Conservation (phyloP, 2,113 vertebrate genomes). For the Terrapene triunguis region DNA sequence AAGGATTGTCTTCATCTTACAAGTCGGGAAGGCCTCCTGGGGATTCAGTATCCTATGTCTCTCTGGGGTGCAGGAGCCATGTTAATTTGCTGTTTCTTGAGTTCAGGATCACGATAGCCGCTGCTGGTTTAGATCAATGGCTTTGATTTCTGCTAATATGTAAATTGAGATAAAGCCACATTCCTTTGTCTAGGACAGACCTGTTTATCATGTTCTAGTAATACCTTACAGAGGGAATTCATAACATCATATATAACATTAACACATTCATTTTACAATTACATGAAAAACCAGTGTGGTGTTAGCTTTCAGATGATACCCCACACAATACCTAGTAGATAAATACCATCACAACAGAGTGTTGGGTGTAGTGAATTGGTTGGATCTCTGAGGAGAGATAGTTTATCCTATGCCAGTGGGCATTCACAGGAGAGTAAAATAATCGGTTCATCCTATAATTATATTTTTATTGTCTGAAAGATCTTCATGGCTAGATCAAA, state of each 20-base stretch:
- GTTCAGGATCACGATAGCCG: no score
- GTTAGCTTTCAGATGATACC: background rate
- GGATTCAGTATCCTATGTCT: background rate
- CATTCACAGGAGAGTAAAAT: background rate
- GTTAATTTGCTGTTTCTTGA: background rate
- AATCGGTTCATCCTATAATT: background rate
- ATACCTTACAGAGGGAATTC: background rate
- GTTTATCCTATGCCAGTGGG: background rate
- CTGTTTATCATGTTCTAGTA: background rate
- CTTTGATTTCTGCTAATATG: background rate
- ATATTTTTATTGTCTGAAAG: background rate
- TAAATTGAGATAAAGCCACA: background rate
- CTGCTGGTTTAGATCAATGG: background rate
- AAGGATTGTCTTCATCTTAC: background rate
- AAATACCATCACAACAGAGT: background rate
- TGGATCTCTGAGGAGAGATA: background rate
- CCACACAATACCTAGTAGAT: background rate
- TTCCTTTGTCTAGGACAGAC: background rate
- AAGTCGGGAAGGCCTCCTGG: background rate
- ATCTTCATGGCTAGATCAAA: background rate
- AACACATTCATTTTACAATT: background rate
- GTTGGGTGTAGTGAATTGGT: background rate
- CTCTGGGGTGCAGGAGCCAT: background rate
- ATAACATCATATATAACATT: background rate
- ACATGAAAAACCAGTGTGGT: background rate